These are phyloP conservation scores for Cyphomyrmex costatus DNA, from an alignment of 1,140 invertebrate genomes.

Conservation along the genomic window DNA sequence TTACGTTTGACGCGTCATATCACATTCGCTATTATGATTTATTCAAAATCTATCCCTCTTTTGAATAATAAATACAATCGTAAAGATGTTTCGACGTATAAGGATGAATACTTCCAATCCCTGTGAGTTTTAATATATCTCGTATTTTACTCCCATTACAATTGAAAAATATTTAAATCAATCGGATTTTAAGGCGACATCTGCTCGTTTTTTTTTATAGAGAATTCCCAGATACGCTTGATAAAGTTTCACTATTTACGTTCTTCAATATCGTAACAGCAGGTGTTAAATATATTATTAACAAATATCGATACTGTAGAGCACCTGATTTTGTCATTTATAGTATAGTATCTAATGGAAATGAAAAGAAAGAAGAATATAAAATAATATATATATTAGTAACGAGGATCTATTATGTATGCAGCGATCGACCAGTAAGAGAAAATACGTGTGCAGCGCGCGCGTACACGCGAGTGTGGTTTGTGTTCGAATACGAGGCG, in stretches of 20 bases:
- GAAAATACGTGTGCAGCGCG: constrained; percentile 7
- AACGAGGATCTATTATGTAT: not conserved
- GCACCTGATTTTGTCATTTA: not conserved
- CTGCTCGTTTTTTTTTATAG: constrained; percentile 8
- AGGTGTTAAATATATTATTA: not conserved
- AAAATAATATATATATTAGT: constrained; percentile 23
- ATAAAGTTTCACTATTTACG: constrained; percentile 19
- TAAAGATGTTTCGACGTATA: constrained; percentile 50
- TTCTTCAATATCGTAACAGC: not conserved
- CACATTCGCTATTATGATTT: constrained; percentile 74
- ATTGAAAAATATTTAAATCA: not conserved
- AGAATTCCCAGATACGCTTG: not conserved
- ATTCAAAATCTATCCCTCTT: constrained; percentile 73
- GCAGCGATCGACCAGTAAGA: constrained; percentile 6
- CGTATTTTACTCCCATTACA: not conserved
- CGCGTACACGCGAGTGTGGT: not conserved
- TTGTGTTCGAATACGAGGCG: constrained; percentile 54
- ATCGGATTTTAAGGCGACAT: constrained; percentile 4
- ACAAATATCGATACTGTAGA: not conserved
- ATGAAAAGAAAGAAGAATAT: not conserved
- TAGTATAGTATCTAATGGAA: not conserved
- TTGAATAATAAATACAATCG: constrained; percentile 69
- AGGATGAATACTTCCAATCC: constrained; percentile 16
- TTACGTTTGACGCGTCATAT: constrained; percentile 67
- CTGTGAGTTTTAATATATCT: not conserved